A percentile compares a stretch with the other conserved stretches of the same genome.
Evolutionary conservation across 2,888 invertebrate genomes (phyloP).

Genomic region (Mesorhabditis sp.): DNA sequence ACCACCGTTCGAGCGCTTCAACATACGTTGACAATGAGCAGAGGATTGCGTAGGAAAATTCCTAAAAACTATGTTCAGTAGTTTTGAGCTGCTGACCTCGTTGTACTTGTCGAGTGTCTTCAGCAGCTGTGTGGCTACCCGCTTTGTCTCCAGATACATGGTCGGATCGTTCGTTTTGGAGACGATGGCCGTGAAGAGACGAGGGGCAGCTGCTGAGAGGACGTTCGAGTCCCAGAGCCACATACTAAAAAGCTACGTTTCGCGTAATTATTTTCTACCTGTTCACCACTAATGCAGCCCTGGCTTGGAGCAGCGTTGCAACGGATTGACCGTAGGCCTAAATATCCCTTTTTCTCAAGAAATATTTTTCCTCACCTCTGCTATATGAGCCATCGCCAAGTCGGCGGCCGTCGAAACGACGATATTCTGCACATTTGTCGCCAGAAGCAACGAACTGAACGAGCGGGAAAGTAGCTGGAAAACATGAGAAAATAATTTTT

Average conservation of each 20-base stretch:
- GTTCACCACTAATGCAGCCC: neutral
- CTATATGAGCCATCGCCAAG: neutral
- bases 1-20: conserved; percentile 25
- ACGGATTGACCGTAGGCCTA: no score
- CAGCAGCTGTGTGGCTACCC: conserved; percentile 30
- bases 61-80: conserved; percentile 9
- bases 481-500: no score
- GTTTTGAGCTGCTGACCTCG: conserved; percentile 17
- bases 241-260: neutral
- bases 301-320: neutral
- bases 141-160: conserved; percentile 21
- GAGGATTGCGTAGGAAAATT: conserved; percentile 22
- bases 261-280: neutral
- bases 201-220: conserved; percentile 20
- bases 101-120: conserved; percentile 27
- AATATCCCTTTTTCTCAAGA: no score
- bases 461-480: no score
- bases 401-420: neutral
- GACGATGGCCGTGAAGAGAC: conserved; percentile 27
- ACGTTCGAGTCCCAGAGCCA: conserved; percentile 8
- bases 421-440: neutral
- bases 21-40: conserved; percentile 27
- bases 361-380: neutral
- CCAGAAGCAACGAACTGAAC: neutral
- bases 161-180: conserved; percentile 14